phyloP scores from a whole-genome alignment of 2,113 vertebrate species.

The Benitochromis conjunctus region DNA sequence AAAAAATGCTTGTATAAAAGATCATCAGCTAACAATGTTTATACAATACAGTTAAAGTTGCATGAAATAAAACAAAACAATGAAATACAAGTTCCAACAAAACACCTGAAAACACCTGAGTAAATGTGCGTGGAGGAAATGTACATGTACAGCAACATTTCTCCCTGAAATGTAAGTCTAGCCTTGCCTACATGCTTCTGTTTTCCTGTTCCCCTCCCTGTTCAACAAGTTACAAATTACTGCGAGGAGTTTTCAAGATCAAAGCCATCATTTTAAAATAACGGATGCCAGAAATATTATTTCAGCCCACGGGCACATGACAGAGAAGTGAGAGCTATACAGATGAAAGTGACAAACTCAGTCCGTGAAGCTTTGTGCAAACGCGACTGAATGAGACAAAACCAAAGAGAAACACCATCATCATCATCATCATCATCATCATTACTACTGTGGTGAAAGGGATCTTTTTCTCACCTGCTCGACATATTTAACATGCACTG shows the following conservation, averaged over 20 bases:
- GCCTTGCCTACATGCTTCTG: not conserved
- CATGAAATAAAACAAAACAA: not conserved
- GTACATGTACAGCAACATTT: too few relatives aligned
- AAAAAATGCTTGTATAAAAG: not conserved
- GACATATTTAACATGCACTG: conserved; percentile 60
- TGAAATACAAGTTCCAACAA: not conserved
- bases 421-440: conserved; percentile 49
- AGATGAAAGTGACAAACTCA: not conserved
- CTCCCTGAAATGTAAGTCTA: not conserved
- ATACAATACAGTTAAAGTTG: not conserved
- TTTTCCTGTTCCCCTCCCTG: not conserved
- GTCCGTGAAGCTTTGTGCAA: conserved; percentile 11
- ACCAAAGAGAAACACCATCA: conserved; percentile 45
- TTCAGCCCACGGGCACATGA: not conserved
- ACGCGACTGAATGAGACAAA: conserved; percentile 60
- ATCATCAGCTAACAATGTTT: not conserved
- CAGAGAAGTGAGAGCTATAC: not conserved
- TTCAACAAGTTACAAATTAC: not conserved
- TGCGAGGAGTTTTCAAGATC: not conserved
- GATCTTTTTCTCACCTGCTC: conserved; percentile 52
- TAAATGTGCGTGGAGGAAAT: too few relatives aligned
- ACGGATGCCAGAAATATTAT: not conserved
- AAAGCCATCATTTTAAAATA: not conserved
- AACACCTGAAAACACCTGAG: rapidly evolving
- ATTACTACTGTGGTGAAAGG: conserved; percentile 58